Conservation (phyloP, 2,113 vertebrate species). For the Tragelaphus imberbis region DNA sequence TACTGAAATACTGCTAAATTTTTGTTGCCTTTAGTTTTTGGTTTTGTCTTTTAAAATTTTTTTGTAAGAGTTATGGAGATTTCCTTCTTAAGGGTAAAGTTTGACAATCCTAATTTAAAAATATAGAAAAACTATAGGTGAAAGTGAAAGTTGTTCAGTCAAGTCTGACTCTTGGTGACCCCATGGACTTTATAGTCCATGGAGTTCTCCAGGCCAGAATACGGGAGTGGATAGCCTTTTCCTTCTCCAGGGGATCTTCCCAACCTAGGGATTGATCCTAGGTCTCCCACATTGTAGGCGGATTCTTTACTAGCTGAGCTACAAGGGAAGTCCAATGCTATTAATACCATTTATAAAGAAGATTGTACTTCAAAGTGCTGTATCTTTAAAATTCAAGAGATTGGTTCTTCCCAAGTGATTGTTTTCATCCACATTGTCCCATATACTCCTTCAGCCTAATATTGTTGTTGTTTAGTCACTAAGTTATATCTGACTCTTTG, state of each 20-base stretch:
- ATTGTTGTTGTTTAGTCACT: not conserved
- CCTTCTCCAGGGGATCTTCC: not conserved
- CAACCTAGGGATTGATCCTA: not conserved
- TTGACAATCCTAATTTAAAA: not conserved
- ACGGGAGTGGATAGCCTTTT: not conserved
- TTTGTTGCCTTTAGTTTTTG: not conserved
- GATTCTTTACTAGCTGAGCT: not conserved
- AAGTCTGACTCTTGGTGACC: not conserved
- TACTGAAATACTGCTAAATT: not conserved
- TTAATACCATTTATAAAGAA: not conserved
- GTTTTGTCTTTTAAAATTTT: conserved; percentile 4
- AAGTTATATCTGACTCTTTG: not conserved
- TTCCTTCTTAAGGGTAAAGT: not conserved
- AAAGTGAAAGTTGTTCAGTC: not conserved
- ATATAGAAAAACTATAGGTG: not conserved
- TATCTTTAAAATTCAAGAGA: not conserved
- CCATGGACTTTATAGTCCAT: not conserved
- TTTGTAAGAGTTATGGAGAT: not conserved
- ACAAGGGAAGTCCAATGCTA: not conserved
- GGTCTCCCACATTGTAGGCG: not conserved
- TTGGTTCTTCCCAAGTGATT: not conserved
- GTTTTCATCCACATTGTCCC: not conserved
- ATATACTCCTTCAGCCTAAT: not conserved
- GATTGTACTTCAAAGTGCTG: not conserved
- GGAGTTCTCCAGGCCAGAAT: not conserved